These are phyloP conservation scores for Hylaeus anthracinus DNA, from an alignment of 1,140 invertebrate species.

Conservation along the genomic window DNA sequence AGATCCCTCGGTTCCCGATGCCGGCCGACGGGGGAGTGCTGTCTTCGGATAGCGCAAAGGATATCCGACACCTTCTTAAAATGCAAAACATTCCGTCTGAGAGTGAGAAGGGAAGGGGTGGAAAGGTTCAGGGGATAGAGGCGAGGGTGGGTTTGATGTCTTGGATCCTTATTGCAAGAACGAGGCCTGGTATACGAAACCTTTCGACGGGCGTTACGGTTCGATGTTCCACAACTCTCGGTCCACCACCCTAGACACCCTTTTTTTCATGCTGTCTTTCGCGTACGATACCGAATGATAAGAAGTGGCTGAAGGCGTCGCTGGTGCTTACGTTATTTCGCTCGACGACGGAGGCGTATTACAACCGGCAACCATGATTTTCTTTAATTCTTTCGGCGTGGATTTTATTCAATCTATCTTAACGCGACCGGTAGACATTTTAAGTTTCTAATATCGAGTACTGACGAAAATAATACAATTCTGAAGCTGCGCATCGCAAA, in stretches of 20 bases:
- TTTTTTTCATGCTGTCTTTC: conserved; percentile 23
- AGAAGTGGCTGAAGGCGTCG: neutral
- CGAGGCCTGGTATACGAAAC: conserved; percentile 60
- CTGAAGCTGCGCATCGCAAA: no score
- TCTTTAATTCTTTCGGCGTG: no score
- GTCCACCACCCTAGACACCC: no score
- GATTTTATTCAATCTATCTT: no score
- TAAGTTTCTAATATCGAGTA: no score
- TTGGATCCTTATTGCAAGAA: conserved; percentile 69
- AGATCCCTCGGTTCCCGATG: conserved; percentile 25
- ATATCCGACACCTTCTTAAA: conserved; percentile 79
- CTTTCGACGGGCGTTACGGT: conserved; percentile 52
- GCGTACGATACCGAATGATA: conserved; percentile 23
- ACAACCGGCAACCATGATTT: no score
- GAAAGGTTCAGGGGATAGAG: conserved; percentile 32
- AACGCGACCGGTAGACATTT: no score
- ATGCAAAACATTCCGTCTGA: conserved; percentile 78
- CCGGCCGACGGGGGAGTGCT: conserved; percentile 49
- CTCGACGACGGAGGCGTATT: no score
- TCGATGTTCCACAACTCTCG: conserved; percentile 26
- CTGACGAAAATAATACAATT: no score
- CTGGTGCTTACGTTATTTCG: neutral
- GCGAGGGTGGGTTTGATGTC: conserved; percentile 44
- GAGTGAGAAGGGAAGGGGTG: conserved; percentile 49
- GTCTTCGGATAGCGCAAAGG: conserved; percentile 70